Evolutionary conservation across 1,140 invertebrate species (phyloP).

Genomic region (Stratiolaelaps scimitus): DNA sequence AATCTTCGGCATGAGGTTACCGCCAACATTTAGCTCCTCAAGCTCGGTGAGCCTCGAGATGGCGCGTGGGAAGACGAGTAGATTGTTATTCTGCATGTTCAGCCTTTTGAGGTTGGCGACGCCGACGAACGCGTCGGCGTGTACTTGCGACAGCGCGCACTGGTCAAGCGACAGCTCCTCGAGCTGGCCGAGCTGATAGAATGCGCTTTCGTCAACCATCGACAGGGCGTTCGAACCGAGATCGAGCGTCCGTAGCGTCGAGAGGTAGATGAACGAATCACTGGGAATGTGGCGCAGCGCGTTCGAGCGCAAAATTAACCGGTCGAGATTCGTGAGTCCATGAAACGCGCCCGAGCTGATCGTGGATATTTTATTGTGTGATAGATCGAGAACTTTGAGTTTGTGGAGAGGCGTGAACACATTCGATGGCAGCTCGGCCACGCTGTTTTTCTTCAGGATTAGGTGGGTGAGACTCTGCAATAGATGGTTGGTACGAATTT

Average conservation of each 20-base stretch:
- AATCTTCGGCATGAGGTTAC: constrained; percentile 35
- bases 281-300: constrained; percentile 52
- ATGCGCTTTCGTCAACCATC: constrained; percentile 44
- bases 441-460: constrained; percentile 62
- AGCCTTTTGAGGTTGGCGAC: constrained; percentile 57
- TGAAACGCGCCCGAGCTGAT: constrained; percentile 64
- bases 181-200: constrained; percentile 54
- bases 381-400: constrained; percentile 70
- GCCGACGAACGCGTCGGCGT: constrained; percentile 57
- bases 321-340: constrained; percentile 57
- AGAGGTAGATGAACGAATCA: constrained; percentile 53
- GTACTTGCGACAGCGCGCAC: constrained; percentile 61
- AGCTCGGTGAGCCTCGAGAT: constrained; percentile 47
- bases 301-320: constrained; percentile 72
- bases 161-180: constrained; percentile 62
- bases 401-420: constrained; percentile 59
- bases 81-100: constrained; percentile 61
- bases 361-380: constrained; percentile 65
- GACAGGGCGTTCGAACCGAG: constrained; percentile 67
- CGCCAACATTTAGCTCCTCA: constrained; percentile 36
- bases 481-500: not conserved
- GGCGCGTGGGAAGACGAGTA: constrained; percentile 61
- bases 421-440: constrained; percentile 59
- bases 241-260: constrained; percentile 49
- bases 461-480: constrained; percentile 37